A percentile compares a stretch with the other conserved stretches of the same genome.
phyloP scores from a whole-genome alignment of 1,140 invertebrate genomes.

The Calephelis nemesis region DNA sequence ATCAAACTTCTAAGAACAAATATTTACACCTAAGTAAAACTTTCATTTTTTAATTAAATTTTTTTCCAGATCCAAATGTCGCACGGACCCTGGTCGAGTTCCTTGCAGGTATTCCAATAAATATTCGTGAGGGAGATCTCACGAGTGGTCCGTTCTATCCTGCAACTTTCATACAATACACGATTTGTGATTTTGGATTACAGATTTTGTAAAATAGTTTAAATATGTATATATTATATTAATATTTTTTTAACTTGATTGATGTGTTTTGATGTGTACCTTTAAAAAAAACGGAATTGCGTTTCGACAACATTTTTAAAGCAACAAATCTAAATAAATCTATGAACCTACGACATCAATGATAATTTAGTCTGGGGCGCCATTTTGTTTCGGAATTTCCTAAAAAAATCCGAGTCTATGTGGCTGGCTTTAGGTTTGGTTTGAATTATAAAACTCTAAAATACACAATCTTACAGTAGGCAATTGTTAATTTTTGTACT shows the following conservation, averaged over 20 bases:
- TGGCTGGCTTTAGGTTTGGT: too few species aligned
- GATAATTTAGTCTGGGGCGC: too few species aligned
- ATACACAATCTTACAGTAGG: too few species aligned
- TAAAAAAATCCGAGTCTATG: too few species aligned
- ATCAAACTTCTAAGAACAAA: background rate
- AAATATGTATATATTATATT: background rate
- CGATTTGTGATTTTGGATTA: slow-evolving; percentile 20
- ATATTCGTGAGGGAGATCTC: slow-evolving; percentile 4
- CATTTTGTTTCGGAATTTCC: too few species aligned
- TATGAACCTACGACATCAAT: too few species aligned
- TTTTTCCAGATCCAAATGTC: slow-evolving; percentile 7
- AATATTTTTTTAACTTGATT: background rate
- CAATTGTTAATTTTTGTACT: too few species aligned
- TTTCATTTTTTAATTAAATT: background rate
- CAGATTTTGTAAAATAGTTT: slow-evolving; percentile 17
- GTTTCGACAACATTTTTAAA: too few species aligned
- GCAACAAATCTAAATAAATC: too few species aligned
- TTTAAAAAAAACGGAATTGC: too few species aligned
- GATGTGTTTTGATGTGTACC: too few species aligned
- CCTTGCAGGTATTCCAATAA: background rate
- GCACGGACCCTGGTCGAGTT: background rate
- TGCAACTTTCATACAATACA: slow-evolving; percentile 16
- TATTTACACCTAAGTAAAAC: background rate
- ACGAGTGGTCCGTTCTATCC: background rate
- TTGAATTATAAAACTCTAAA: too few species aligned